Evolutionary conservation across 2,888 invertebrate genomes (phyloP), one percentile per base, ranked within the genome.

Genomic region (Melinaea menophilus): DNA sequence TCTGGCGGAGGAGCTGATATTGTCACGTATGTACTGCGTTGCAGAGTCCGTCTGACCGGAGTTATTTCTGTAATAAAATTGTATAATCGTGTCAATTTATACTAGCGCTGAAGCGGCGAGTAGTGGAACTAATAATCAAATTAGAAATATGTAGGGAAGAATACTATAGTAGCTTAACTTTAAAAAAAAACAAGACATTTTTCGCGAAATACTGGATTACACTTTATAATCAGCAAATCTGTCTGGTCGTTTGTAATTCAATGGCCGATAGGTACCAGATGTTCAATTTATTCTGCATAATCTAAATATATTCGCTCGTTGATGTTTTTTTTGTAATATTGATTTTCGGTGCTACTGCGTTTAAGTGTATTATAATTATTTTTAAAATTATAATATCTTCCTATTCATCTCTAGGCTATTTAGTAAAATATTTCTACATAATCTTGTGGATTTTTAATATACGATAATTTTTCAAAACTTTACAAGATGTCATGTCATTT

Each of bases 1-100:
- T 87, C 78, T 0, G 93, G 92, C 0, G 94, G 94, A 0, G 92
- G 79, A n/a, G 85, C 80, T 13, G 81, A 84, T 65, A 95, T 92
- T 66, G 86, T 88, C n/a, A 94, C 90, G 87, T 92, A 93, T 45
- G 72, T 59, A 11, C 72, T 71, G 12, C 73, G 72, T 77, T 72
- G 86, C 46, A 69, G 79, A 4, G 74, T 75, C 11, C 34, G 35
- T 2, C 45, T 5, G 13, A 46, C 33, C 2, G 46, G 48, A 65
- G 83, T 76, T 2, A 74, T 72, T 4, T 76, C 84, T 86, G 76
- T 0, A 79, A 76, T 41, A 35, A 57, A 37, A 57, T 51, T 63
- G 3, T 41, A 41, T 9, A 41, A 41, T 41, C 41, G 41, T 41
- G 41, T 41, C 41, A 41, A 31, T 7, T 31, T 11, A 51, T 31